Evolutionary conservation across 2,888 invertebrate species (phyloP).

Genomic region (Trichacis sp.): DNA sequence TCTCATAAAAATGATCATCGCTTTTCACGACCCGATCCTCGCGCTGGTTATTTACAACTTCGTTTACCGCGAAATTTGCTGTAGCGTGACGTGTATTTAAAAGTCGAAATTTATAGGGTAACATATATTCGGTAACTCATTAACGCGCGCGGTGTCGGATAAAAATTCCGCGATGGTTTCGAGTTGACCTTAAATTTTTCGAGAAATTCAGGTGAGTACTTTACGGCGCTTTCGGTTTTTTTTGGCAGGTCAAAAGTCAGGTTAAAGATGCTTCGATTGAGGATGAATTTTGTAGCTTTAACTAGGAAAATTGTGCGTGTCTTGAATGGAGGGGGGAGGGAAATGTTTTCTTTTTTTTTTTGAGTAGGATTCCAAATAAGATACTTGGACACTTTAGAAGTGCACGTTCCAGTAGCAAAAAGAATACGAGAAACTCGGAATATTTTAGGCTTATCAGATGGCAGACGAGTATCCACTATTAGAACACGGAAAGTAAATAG

Average conservation of each 20-base stretch:
- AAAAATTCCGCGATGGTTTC: slow-evolving; percentile 25
- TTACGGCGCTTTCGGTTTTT: no score
- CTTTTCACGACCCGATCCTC: background rate
- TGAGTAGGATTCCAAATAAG: no score
- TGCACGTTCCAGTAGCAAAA: no score
- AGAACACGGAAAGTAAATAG: slow-evolving; percentile 29
- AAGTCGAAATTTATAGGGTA: slow-evolving; percentile 26
- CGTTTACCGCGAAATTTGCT: background rate
- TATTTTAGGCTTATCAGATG: slow-evolving; percentile 1
- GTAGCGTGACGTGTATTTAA: slow-evolving; percentile 7
- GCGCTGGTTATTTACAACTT: background rate
- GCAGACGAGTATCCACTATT: background rate
- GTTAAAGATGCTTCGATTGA: no score
- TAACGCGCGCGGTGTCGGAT: slow-evolving; percentile 37
- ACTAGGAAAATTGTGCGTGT: no score
- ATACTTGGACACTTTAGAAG: no score
- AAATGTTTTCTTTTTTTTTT: no score
- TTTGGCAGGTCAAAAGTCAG: no score
- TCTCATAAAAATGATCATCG: slow-evolving; percentile 1
- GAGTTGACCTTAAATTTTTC: no score
- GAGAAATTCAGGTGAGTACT: background rate
- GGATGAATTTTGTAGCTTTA: no score
- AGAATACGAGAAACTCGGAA: background rate
- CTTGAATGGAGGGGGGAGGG: no score
- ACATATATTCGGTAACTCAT: slow-evolving; percentile 36